A percentile compares a stretch with the other conserved stretches of the same genome.
Evolutionary conservation across 2,888 invertebrate species (phyloP).

Genomic region (Hipparchia sbordonii): DNA sequence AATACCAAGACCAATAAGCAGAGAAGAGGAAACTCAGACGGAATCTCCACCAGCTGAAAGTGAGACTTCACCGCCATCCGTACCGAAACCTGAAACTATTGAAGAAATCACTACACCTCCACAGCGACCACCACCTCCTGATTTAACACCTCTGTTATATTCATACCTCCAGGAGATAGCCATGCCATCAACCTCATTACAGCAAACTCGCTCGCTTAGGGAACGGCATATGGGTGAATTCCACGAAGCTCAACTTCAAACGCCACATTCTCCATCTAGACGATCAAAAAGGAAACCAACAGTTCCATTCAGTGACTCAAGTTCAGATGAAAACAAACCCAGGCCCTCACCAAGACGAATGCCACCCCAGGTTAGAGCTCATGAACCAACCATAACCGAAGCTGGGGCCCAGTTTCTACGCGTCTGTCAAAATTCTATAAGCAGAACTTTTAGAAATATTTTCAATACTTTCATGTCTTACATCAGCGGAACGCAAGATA

Average conservation of each 20-base stretch:
- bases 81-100: slow-evolving; percentile 47
- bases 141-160: slow-evolving; percentile 74
- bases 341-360: slow-evolving; percentile 68
- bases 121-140: slow-evolving; percentile 76
- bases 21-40: slow-evolving; percentile 74
- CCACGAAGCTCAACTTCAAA: slow-evolving; percentile 62
- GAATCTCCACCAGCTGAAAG: slow-evolving; percentile 49
- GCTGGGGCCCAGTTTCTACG: slow-evolving; percentile 87
- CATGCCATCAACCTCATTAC: slow-evolving; percentile 75
- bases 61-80: slow-evolving; percentile 41
- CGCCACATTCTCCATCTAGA: slow-evolving; percentile 73
- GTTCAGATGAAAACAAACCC: slow-evolving; percentile 78
- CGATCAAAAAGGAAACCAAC: slow-evolving; percentile 74
- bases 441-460: slow-evolving; percentile 86
- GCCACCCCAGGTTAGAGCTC: slow-evolving; percentile 65
- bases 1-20: slow-evolving; percentile 56
- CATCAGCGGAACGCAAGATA: slow-evolving; percentile 85
- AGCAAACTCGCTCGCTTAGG: slow-evolving; percentile 66
- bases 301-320: slow-evolving; percentile 71
- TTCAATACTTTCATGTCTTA: slow-evolving; percentile 85
- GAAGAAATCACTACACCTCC: slow-evolving; percentile 62
- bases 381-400: slow-evolving; percentile 87
- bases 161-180: slow-evolving; percentile 81
- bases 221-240: slow-evolving; percentile 65
- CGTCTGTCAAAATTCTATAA: slow-evolving; percentile 86